Evolutionary conservation across 2,113 vertebrate genomes (phyloP).

Genomic region (Oncorhynchus mykiss): DNA sequence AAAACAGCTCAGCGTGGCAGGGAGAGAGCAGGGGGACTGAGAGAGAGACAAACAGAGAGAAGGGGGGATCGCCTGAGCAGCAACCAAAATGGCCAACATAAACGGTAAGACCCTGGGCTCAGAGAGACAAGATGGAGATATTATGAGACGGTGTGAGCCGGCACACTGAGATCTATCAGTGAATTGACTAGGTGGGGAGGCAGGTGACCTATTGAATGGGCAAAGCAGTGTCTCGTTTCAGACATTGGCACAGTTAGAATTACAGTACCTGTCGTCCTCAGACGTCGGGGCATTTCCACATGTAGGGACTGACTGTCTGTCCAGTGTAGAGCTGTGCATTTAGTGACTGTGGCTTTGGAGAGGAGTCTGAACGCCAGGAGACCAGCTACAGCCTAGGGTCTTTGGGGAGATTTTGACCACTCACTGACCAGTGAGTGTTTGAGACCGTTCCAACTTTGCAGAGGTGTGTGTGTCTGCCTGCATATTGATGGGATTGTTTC

Average conservation of each 20-base stretch:
- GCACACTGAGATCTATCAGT: neutral
- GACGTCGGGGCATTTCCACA: neutral
- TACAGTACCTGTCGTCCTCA: neutral
- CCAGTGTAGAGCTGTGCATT: neutral
- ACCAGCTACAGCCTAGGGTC: neutral
- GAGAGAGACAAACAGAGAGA: slow-evolving; percentile 21
- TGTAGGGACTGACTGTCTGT: neutral
- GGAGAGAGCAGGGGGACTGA: slow-evolving; percentile 37
- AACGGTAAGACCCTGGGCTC: slow-evolving; percentile 68
- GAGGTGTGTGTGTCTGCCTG: neutral
- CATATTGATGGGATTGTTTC: too few species aligned
- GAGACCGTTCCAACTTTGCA: neutral
- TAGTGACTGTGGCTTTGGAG: neutral
- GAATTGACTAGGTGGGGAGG: neutral
- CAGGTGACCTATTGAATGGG: neutral
- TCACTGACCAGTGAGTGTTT: neutral
- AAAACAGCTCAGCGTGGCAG: slow-evolving; percentile 66
- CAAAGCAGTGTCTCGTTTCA: slow-evolving; percentile 7
- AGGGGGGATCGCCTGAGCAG: slow-evolving; percentile 38
- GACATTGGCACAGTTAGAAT: neutral
- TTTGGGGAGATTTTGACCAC: neutral
- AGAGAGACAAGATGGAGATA: slow-evolving; percentile 8
- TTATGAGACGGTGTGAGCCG: neutral
- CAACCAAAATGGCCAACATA: slow-evolving; percentile 64
- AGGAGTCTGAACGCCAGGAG: neutral